Evolutionary conservation across 2,888 invertebrate genomes (phyloP).

Genomic region (Argyresthia albistria): DNA sequence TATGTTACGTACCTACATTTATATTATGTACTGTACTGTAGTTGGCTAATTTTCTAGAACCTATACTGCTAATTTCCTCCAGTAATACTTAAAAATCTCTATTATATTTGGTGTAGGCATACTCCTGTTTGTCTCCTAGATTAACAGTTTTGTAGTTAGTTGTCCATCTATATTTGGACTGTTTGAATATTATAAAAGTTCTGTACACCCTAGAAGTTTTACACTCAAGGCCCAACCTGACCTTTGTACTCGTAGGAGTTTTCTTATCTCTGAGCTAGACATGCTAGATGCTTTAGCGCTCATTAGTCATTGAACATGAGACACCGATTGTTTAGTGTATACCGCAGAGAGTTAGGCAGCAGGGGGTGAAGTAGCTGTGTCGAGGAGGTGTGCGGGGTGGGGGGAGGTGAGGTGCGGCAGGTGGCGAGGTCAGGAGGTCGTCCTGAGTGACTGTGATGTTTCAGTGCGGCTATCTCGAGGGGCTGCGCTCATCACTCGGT

Average conservation of each 20-base stretch:
- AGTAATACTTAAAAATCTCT: constrained; percentile 6
- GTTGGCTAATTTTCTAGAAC: constrained; percentile 22
- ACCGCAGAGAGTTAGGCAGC: not conserved
- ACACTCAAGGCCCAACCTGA: not conserved
- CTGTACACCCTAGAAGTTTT: not conserved
- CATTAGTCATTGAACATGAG: constrained; percentile 1
- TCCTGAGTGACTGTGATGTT: constrained; percentile 74
- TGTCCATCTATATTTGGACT: not conserved
- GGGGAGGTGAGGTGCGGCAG: constrained; percentile 17
- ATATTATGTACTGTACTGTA: constrained; percentile 14
- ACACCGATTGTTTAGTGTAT: not conserved
- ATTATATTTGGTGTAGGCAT: not conserved
- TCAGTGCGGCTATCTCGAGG: constrained; percentile 94
- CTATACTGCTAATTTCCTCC: constrained; percentile 22
- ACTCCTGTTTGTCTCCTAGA: not conserved
- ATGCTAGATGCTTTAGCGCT: constrained; percentile 4
- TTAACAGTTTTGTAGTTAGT: not conserved
- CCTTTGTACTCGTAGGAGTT: not conserved
- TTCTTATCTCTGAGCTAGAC: not conserved
- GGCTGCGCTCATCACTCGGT: constrained; percentile 94
- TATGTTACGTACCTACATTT: not conserved
- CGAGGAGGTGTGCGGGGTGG: constrained; percentile 3
- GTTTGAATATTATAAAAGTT: not conserved
- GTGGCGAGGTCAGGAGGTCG: constrained; percentile 25
- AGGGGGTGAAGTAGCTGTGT: not conserved